Percentiles rank a stretch among this genome's conserved stretches.
These are phyloP conservation scores for Cynopterus brachyotis DNA, from an alignment of 2,113 vertebrate species.

Conservation along the genomic window DNA sequence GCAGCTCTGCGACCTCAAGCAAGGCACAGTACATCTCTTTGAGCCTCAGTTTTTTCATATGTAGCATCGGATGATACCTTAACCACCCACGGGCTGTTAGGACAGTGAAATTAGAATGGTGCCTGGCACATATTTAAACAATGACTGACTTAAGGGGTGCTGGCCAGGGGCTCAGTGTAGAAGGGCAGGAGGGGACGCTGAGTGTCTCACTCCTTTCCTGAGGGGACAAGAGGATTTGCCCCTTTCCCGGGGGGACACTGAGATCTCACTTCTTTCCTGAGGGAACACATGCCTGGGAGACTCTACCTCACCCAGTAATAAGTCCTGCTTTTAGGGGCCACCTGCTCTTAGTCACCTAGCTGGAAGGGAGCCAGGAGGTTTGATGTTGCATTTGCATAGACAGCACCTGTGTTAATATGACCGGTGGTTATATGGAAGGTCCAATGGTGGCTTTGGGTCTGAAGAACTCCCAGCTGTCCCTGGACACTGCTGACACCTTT, in stretches of 20 bases:
- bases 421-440: background rate
- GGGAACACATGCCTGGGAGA: background rate
- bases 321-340: background rate
- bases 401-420: background rate
- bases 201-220: background rate
- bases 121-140: background rate
- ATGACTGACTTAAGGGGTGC: background rate
- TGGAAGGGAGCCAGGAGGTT: background rate
- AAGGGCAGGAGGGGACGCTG: too few species aligned
- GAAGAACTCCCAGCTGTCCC: background rate
- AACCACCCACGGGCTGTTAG: background rate
- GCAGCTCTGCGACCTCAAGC: background rate
- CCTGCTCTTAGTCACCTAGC: background rate
- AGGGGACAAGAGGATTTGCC: too few species aligned
- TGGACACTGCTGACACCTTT: background rate
- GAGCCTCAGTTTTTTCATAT: background rate
- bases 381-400: fast-evolving
- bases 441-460: background rate
- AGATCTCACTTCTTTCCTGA: background rate
- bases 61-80: background rate
- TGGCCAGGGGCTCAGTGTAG: background rate
- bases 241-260: background rate
- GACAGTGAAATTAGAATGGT: background rate
- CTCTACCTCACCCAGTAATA: background rate
- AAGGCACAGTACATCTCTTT: background rate